Evolutionary conservation across 2,888 invertebrate species (phyloP).

Genomic region (Caenorhabditis imperialis): DNA sequence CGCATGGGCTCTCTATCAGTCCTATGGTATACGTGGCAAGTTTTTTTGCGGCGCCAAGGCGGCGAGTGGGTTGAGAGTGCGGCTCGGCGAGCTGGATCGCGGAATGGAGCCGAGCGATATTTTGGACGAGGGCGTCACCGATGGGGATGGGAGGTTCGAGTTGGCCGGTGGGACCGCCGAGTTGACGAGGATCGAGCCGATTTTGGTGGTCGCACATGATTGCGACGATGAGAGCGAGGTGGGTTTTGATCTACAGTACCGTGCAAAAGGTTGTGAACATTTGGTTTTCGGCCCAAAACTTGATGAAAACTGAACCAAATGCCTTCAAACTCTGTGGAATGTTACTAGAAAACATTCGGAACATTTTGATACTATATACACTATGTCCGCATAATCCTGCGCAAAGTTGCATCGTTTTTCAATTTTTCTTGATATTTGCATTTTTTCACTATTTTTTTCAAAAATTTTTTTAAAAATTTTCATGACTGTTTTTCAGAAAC

Average conservation of each 20-base stretch:
- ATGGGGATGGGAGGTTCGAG: conserved; percentile 57
- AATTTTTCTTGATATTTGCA: no score
- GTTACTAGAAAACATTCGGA: no score
- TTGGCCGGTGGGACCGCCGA: conserved; percentile 61
- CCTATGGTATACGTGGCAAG: conserved; percentile 61
- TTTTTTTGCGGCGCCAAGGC: conserved; percentile 63
- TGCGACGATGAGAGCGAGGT: conserved; percentile 66
- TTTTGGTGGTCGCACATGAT: conserved; percentile 65
- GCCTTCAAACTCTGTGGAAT: no score
- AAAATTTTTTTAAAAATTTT: no score
- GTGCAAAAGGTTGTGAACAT: no score
- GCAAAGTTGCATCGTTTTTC: no score
- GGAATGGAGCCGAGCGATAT: conserved; percentile 66
- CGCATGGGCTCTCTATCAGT: conserved; percentile 49
- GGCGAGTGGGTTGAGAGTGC: conserved; percentile 57
- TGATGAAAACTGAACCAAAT: no score
- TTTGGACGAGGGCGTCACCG: conserved; percentile 62
- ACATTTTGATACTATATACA: no score
- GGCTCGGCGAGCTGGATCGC: conserved; percentile 66
- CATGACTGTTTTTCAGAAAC: no score
- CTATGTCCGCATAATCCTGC: no score
- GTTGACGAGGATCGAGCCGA: conserved; percentile 66
- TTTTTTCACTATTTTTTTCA: no score
- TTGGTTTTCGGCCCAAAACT: no score
- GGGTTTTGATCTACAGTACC: neutral